phyloP scores from a whole-genome alignment of 2,113 vertebrate genomes.

The Ammospiza caudacuta region DNA sequence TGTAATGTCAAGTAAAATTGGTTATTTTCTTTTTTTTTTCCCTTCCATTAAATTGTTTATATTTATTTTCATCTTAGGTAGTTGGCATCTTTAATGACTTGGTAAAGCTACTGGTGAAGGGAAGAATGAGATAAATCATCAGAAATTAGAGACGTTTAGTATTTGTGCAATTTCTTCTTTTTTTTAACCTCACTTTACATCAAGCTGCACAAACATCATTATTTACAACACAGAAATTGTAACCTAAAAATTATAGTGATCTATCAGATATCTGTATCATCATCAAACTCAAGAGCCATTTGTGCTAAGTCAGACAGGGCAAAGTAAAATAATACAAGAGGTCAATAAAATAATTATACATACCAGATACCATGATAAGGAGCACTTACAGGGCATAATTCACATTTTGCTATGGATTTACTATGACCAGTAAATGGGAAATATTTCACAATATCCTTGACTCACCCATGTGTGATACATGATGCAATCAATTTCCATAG shows the following conservation, averaged over 20 bases:
- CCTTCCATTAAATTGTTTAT: neutral
- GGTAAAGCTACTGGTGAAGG: neutral
- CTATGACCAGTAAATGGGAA: neutral
- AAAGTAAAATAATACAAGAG: neutral
- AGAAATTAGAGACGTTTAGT: neutral
- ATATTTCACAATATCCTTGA: constrained; percentile 11
- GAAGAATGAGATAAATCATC: neutral
- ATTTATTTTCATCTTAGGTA: neutral
- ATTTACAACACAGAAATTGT: neutral
- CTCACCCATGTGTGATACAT: neutral
- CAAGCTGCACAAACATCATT: neutral
- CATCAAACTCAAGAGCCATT: neutral
- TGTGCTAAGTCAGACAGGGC: neutral
- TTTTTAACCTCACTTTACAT: neutral
- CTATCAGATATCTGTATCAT: neutral
- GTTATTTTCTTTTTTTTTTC: neutral
- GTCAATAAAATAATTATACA: neutral
- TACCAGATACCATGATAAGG: neutral
- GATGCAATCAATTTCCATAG: neutral
- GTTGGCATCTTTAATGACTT: neutral
- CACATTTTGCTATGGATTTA: neutral
- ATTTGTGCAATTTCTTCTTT: neutral
- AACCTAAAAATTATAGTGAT: neutral
- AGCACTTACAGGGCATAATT: neutral
- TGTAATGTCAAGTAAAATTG: neutral